A percentile compares a stretch with the other conserved stretches of the same genome.
Conservation (phyloP, 1,140 invertebrate species). For the Pseudomyrmex cubaensis region DNA sequence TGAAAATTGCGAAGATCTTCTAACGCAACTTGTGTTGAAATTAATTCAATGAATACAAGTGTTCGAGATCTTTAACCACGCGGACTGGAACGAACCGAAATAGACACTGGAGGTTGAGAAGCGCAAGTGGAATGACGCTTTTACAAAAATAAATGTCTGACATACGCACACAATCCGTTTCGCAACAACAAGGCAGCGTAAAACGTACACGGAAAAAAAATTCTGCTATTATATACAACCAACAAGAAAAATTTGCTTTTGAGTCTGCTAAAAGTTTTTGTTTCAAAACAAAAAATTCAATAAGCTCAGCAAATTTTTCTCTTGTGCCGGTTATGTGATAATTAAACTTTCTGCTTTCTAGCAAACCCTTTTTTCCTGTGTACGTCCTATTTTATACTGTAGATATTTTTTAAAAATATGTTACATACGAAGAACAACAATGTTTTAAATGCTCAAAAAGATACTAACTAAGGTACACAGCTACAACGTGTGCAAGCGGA, state of each 20-base stretch:
- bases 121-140: conserved; percentile 42
- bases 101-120: conserved; percentile 34
- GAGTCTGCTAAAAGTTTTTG: too few species aligned
- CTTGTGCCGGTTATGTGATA: too few species aligned
- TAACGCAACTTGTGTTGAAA: background rate
- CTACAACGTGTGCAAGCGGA: background rate
- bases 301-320: too few species aligned
- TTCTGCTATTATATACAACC: background rate
- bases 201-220: background rate
- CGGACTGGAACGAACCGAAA: conserved; percentile 11
- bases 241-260: too few species aligned
- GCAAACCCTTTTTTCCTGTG: too few species aligned
- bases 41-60: conserved; percentile 15
- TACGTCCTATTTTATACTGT: too few species aligned
- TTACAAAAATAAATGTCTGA: conserved; percentile 37
- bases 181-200: conserved; percentile 5
- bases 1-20: background rate
- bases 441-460: too few species aligned
- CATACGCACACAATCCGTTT: conserved; percentile 13
- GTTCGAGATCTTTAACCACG: conserved; percentile 27
- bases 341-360: too few species aligned
- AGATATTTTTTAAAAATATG: too few species aligned
- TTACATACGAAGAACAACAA: too few species aligned
- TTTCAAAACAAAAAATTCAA: too few species aligned
- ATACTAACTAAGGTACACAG: too few species aligned